Base-by-base conservation (phyloP, 1,140 invertebrate genomes). In the Agraylea sexmaculata region DNA sequence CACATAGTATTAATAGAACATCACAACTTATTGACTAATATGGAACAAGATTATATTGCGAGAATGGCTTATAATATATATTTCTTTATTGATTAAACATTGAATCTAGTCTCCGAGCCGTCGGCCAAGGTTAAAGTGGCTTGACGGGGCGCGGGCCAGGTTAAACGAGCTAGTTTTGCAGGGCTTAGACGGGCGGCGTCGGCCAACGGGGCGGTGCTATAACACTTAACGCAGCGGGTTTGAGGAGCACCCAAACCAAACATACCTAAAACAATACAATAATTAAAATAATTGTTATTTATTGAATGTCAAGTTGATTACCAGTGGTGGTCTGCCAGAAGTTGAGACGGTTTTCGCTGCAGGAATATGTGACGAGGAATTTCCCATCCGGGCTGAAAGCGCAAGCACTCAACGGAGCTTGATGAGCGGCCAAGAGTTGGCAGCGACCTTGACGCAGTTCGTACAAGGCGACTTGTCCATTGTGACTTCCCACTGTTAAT, bases 351-450 rank as follows among this genome's bases (percentile, higher is more conserved):
- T 94, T 94, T 62, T 99, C 95, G n/a, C 76, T 66, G 48, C 87
- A 86, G 21, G 90, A 89, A 64, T 96, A 99, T 7, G 91, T 93
- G 7, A 92, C 92, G 32, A 99, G 73, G 59, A 85, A 94, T 59
- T 98, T 95, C 20, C 94, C 94, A 66, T 99, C 95, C 1, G 91
- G 88, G 47, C 90, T 93, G 68, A 99, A 97, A 21, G 88, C 80
- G 53, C 88, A 77, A 0, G 92, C 92, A 10, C 90, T 93, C 3
- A 99, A 82, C 2, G 90, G 73, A 15, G 80, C 72, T 32, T 71
- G 74, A 67, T 99, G 93, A 1, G 91, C 92, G 17, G 80, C 71
- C 46, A 97, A 86, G 31, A 80, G 82, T 74, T 93, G 93, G 60
- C 88, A 92, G 58, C 96, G 95, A 10, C 80, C 80, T 40, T 88